Conservation (phyloP, 1,140 invertebrate genomes). For the Pararge aegeria region DNA sequence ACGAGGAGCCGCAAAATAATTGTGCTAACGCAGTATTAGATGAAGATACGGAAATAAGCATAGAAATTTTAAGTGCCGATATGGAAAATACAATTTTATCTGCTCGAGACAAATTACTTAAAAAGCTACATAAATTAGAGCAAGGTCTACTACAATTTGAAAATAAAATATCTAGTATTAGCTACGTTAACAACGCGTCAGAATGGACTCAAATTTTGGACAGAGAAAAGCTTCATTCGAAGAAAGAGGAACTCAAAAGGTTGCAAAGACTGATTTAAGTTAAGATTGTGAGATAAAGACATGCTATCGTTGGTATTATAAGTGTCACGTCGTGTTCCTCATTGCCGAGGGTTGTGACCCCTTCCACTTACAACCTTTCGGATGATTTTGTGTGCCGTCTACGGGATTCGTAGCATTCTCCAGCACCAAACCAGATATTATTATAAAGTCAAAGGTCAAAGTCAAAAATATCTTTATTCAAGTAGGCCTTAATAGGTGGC, state of each 20-base stretch:
- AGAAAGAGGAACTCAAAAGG: conserved; percentile 56
- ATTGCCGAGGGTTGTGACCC: too few relatives aligned
- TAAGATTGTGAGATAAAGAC: too few relatives aligned
- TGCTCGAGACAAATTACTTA: conserved; percentile 50
- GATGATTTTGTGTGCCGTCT: too few relatives aligned
- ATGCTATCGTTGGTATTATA: too few relatives aligned
- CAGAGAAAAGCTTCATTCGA: conserved; percentile 44
- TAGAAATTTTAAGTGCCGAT: conserved; percentile 44
- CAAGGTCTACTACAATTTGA: conserved; percentile 51
- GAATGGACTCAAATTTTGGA: conserved; percentile 46
- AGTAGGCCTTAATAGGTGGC: too few relatives aligned
- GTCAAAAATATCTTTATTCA: too few relatives aligned
- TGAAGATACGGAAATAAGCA: conserved; percentile 48
- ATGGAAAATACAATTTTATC: conserved; percentile 39
- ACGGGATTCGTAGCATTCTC: too few relatives aligned
- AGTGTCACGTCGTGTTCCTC: too few relatives aligned
- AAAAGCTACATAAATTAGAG: conserved; percentile 59
- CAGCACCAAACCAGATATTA: too few relatives aligned
- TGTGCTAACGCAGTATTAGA: conserved; percentile 46
- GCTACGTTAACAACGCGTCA: conserved; percentile 43
- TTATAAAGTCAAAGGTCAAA: too few relatives aligned
- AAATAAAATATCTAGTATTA: conserved; percentile 39
- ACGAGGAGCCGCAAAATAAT: conserved; percentile 33
- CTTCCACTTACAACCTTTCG: too few relatives aligned
- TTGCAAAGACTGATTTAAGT: conserved; percentile 50